phyloP scores from a whole-genome alignment of 2,888 invertebrate genomes.

The Buathra laborator region DNA sequence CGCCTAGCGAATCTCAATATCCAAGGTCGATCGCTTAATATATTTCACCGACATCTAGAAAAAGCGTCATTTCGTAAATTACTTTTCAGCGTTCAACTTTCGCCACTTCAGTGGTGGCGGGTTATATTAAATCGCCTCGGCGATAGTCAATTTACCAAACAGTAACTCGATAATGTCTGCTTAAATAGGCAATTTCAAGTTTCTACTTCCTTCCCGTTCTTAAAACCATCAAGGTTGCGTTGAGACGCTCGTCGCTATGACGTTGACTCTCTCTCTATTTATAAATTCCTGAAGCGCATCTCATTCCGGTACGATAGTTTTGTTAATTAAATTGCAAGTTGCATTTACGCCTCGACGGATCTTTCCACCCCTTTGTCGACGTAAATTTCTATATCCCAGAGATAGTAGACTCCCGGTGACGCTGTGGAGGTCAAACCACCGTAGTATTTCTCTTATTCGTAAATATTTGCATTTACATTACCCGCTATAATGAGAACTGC shows the following conservation, averaged over 20 bases:
- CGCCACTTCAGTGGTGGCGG: background rate
- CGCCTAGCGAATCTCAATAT: no score
- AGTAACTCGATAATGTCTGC: conserved; percentile 46
- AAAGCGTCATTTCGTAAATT: background rate
- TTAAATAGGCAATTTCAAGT: conserved; percentile 58
- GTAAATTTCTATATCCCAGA: conserved; percentile 3
- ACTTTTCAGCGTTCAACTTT: background rate
- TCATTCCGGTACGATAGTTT: conserved; percentile 32
- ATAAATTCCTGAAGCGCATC: conserved; percentile 13
- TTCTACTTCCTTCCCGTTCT: conserved; percentile 27
- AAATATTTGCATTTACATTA: background rate
- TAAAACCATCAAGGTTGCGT: conserved; percentile 14
- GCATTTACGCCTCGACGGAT: background rate
- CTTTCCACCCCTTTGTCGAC: background rate
- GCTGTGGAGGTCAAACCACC: background rate
- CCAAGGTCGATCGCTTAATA: background rate
- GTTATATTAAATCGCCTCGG: background rate
- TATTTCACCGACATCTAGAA: background rate
- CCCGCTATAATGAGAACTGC: background rate
- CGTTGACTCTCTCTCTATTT: background rate
- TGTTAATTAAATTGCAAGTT: conserved; percentile 49
- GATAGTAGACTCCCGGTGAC: background rate
- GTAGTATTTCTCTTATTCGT: background rate
- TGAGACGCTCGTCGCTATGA: background rate
- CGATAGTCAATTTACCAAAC: conserved; percentile 15